Evolutionary conservation across 1,140 invertebrate species (phyloP), one percentile per base, ranked within the genome.

Genomic region (Drosophila neocordata): DNA sequence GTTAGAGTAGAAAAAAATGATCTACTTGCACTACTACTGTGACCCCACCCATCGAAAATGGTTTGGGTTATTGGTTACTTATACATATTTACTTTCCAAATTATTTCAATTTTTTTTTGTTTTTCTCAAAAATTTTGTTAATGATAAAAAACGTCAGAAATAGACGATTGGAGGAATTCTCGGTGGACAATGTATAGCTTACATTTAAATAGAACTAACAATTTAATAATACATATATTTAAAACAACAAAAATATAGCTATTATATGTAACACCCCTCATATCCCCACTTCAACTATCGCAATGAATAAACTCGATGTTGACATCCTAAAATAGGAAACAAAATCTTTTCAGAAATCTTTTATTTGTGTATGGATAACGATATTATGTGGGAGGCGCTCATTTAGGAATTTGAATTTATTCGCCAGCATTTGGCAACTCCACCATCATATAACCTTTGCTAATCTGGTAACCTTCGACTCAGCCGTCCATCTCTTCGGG

Each of bases 301-400:
- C 62, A 57, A 55, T 60, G 64, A 38, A 71, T 73, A 58, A 69
- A 41, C 61, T 60, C 60, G 70, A 73, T 64, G 59, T 73, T 77
- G 62, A 55, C 68, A 41, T 73, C 77, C 61, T 15, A 48, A 48
- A 79, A 73, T 65, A 69, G 62, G 65, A 56, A 38, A 9, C 41
- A 41, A 27, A 13, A 53, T n/a, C 8, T 60, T 44, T 24, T 37
- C 12, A 11, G 11, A 2, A 38, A 7, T 1, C 12, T n/a, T n/a
- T 3, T 31, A 31, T 31, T 24, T 24, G 2, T 4, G 22, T 2
- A 31, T 31, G 27, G 6, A 31, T 31, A 31, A 31, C 27, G 27
- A 31, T 48, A 18, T 9, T 8, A 5, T 4, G 3, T 9, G 8
- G 7, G 8, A 48, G 41, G 8, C 15, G 15, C 0, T 48, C 15